Percentiles rank a stretch among this genome's conserved stretches.
These are phyloP conservation scores for Meteorus colon DNA, from an alignment of 2,888 invertebrate genomes.

Conservation along the genomic window DNA sequence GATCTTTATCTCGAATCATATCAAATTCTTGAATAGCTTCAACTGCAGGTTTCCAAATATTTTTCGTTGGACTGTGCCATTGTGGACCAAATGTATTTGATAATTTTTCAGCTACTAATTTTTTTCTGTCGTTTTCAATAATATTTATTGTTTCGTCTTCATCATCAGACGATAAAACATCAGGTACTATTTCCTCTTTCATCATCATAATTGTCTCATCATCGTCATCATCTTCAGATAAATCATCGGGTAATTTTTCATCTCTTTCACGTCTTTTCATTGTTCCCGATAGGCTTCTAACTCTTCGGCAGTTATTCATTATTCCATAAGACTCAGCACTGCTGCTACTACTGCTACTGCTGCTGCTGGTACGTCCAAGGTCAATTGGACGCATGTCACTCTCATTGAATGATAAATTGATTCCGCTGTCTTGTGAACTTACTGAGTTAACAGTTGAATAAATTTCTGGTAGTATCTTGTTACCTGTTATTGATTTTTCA, in stretches of 20 bases:
- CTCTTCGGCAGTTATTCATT: constrained; percentile 55
- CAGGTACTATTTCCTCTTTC: constrained; percentile 51
- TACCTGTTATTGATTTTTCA: constrained; percentile 67
- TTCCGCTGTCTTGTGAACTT: constrained; percentile 86
- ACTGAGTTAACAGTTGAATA: constrained; percentile 82
- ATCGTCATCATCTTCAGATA: constrained; percentile 65
- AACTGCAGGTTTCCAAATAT: constrained; percentile 86
- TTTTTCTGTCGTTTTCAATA: constrained; percentile 56
- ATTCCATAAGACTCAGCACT: constrained; percentile 65
- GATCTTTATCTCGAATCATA: constrained; percentile 89
- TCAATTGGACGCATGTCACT: constrained; percentile 76
- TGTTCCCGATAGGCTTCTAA: constrained; percentile 51
- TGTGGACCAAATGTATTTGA: constrained; percentile 69
- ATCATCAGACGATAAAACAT: constrained; percentile 45
- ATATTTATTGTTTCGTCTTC: constrained; percentile 40
- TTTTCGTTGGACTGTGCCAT: constrained; percentile 87
- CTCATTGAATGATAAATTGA: constrained; percentile 83
- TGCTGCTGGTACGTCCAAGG: constrained; percentile 64
- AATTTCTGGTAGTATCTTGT: constrained; percentile 76
- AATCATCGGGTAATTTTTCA: constrained; percentile 60
- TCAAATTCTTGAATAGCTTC: constrained; percentile 88
- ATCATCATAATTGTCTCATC: constrained; percentile 45
- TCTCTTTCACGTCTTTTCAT: constrained; percentile 51
- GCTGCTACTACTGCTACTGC: constrained; percentile 58
- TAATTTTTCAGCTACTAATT: constrained; percentile 66